phyloP scores from a whole-genome alignment of 2,888 invertebrate species.

The Taenaris catops region DNA sequence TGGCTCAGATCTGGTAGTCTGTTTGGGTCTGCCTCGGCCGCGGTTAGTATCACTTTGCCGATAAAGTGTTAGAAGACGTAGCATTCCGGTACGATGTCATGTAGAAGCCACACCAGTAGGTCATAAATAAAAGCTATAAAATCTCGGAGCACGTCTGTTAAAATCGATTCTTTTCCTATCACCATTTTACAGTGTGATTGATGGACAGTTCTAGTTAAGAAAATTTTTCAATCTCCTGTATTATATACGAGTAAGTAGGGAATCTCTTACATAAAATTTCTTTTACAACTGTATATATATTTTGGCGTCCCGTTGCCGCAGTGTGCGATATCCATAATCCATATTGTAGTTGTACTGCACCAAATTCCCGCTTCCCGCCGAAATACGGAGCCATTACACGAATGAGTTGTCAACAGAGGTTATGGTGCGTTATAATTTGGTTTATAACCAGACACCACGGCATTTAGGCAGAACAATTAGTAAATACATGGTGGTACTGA shows the following conservation, averaged over 20 bases:
- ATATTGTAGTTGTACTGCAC: slow-evolving; percentile 33
- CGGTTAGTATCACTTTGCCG: too few relatives aligned
- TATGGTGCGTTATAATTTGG: slow-evolving; percentile 77
- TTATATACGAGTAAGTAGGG: too few relatives aligned
- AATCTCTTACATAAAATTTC: too few relatives aligned
- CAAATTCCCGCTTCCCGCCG: slow-evolving; percentile 46
- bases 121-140: too few relatives aligned
- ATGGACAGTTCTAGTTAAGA: too few relatives aligned
- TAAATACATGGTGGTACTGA: slow-evolving; percentile 21
- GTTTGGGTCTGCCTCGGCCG: too few relatives aligned
- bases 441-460: slow-evolving; percentile 69
- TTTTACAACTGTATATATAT: neutral
- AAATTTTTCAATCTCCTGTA: too few relatives aligned
- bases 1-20: neutral
- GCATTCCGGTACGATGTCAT: too few relatives aligned
- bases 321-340: slow-evolving; percentile 4
- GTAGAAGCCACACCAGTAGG: too few relatives aligned
- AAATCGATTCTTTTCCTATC: too few relatives aligned
- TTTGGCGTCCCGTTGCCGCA: neutral
- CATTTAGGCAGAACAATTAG: slow-evolving; percentile 58
- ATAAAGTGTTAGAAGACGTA: neutral
- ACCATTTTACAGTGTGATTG: too few relatives aligned
- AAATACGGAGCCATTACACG: slow-evolving; percentile 73
- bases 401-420: slow-evolving; percentile 66
- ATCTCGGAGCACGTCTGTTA: too few relatives aligned